Percentiles rank a stretch among this genome's conserved stretches.
phyloP scores from a whole-genome alignment of 2,113 vertebrate genomes.

The Campylomormyrus numenius region DNA sequence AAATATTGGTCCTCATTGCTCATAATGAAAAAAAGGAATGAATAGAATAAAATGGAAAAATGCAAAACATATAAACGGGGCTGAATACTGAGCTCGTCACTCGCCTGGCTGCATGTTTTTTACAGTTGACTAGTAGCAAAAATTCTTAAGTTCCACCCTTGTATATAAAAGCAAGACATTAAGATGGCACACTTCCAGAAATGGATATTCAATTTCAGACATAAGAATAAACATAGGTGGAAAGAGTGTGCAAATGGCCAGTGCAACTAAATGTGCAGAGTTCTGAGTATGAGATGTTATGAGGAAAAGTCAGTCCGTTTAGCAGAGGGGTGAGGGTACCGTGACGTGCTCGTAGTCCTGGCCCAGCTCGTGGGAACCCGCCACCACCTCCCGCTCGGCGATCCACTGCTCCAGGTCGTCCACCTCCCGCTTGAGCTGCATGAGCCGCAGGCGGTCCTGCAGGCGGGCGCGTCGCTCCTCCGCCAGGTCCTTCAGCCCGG shows the following conservation, averaged over 20 bases:
- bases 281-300: background rate
- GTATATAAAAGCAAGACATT: background rate
- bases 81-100: background rate
- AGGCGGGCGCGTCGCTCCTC: constrained; percentile 74
- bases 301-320: background rate
- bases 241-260: background rate
- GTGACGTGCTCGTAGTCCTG: constrained; percentile 96
- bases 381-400: constrained; percentile 85
- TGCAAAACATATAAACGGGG: background rate
- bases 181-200: background rate
- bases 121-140: too few relatives aligned
- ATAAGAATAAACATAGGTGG: background rate
- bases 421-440: constrained; percentile 83
- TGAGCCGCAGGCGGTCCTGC: constrained; percentile 80
- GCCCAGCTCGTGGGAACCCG: constrained; percentile 87
- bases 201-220: background rate
- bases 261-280: background rate
- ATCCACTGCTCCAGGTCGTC: constrained; percentile 97
- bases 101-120: too few relatives aligned
- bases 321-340: constrained; percentile 42
- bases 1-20: background rate
- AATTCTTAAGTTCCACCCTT: too few relatives aligned
- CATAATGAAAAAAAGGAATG: background rate
- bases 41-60: background rate
- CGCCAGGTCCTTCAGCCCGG: constrained; percentile 79